Evolutionary conservation across 1,140 invertebrate species (phyloP).

Genomic region (Hypsibius dujardini): DNA sequence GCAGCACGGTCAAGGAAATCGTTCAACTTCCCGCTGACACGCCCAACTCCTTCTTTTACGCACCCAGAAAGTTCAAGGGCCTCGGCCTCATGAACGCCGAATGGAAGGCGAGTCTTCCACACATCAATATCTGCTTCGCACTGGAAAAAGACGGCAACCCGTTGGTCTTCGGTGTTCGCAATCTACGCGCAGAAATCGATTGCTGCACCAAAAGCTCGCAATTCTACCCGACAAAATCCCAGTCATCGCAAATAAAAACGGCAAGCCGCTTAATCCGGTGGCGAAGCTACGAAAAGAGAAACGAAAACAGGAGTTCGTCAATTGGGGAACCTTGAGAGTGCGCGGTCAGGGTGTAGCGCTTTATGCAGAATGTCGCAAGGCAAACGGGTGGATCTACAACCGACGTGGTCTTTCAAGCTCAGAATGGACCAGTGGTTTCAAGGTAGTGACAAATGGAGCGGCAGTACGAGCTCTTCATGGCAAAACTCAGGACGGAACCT

Average conservation of each 20-base stretch:
- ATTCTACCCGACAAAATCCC: neutral
- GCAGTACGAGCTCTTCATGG: neutral
- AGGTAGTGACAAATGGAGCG: neutral
- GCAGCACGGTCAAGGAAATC: neutral
- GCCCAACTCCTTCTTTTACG: neutral
- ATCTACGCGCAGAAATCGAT: neutral
- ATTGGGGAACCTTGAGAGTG: neutral
- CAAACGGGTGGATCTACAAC: conserved; percentile 9
- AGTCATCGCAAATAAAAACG: neutral
- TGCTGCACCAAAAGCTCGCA: neutral
- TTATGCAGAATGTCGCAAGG: neutral
- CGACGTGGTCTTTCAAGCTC: neutral
- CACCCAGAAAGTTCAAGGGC: neutral
- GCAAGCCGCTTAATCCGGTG: neutral
- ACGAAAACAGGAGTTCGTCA: neutral
- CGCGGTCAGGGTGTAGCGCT: neutral
- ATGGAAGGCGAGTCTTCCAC: neutral
- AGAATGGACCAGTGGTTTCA: neutral
- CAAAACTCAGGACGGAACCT: neutral
- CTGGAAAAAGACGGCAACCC: neutral
- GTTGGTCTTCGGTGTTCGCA: neutral
- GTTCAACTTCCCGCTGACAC: neutral
- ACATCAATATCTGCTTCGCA: neutral
- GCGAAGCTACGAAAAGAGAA: neutral
- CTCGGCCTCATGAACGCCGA: neutral